Evolutionary conservation across 2,888 invertebrate genomes (phyloP).

Genomic region (Syrista parreyssii): DNA sequence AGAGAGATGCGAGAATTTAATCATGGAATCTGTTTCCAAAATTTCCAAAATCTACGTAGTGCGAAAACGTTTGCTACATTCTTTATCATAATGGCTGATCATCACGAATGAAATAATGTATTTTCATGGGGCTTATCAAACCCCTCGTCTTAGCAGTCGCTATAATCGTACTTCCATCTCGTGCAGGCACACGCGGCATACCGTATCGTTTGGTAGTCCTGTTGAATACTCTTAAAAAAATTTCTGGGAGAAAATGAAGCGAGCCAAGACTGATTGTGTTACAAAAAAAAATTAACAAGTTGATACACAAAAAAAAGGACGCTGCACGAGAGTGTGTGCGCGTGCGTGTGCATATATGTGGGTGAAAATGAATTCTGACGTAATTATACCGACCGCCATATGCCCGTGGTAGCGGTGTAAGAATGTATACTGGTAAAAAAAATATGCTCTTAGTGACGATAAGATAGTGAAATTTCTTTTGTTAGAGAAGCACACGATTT

Average conservation of each 20-base stretch:
- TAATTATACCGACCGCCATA: constrained; percentile 2
- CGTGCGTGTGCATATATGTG: constrained; percentile 12
- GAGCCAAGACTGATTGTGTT: constrained; percentile 55
- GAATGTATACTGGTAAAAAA: constrained; percentile 19
- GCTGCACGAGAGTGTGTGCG: constrained; percentile 12
- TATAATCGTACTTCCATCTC: background rate
- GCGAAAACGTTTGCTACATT: no score
- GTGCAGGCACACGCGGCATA: background rate
- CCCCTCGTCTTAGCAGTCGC: background rate
- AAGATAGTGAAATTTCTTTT: background rate
- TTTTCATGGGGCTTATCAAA: background rate
- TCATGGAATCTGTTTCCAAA: background rate
- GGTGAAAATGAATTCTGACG: constrained; percentile 9
- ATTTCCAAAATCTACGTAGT: background rate
- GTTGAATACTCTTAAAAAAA: background rate
- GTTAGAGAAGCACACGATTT: constrained; percentile 29
- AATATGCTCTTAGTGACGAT: constrained; percentile 14
- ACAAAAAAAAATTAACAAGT: constrained; percentile 21
- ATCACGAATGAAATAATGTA: background rate
- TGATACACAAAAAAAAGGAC: constrained; percentile 17
- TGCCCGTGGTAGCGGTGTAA: background rate
- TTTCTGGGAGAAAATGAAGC: constrained; percentile 30
- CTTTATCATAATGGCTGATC: no score
- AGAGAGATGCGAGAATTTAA: background rate
- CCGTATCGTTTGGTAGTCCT: background rate